These are phyloP conservation scores for Cyanocitta stelleri DNA, from an alignment of 2,113 vertebrate species.

Conservation along the genomic window DNA sequence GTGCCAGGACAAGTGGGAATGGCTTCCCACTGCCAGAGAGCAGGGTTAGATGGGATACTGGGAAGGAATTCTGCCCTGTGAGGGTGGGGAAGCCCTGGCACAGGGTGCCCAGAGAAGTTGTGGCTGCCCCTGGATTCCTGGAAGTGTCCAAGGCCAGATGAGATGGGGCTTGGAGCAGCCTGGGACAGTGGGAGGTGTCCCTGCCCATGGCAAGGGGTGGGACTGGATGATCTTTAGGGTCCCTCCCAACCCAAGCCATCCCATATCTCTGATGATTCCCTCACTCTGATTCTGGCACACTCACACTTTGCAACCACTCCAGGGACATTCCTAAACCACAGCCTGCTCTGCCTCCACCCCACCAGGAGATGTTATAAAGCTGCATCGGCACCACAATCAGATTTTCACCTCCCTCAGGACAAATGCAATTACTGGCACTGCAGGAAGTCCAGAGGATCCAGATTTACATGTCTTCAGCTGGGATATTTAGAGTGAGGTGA, in stretches of 20 bases:
- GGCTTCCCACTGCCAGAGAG: background rate
- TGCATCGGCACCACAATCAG: background rate
- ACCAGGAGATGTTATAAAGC: background rate
- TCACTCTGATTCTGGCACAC: background rate
- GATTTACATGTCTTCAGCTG: background rate
- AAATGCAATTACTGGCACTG: background rate
- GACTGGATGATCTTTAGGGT: background rate
- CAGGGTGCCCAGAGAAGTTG: background rate
- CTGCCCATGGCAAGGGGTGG: background rate
- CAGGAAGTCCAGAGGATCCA: background rate
- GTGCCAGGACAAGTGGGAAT: background rate
- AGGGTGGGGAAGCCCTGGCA: accelerated
- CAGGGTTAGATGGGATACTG: accelerated
- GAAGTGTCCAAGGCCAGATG: accelerated
- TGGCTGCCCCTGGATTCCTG: background rate
- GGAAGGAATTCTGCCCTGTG: accelerated
- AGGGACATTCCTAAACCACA: background rate
- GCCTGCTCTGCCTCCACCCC: background rate
- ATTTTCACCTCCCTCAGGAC: background rate
- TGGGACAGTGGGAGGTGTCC: background rate
- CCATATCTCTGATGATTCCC: background rate
- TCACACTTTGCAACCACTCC: background rate
- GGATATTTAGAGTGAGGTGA: background rate
- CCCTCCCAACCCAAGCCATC: too few relatives aligned
- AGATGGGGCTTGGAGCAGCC: accelerated